Base-by-base conservation (phyloP, 2,113 vertebrate genomes). In the Psittacus erithacus region DNA sequence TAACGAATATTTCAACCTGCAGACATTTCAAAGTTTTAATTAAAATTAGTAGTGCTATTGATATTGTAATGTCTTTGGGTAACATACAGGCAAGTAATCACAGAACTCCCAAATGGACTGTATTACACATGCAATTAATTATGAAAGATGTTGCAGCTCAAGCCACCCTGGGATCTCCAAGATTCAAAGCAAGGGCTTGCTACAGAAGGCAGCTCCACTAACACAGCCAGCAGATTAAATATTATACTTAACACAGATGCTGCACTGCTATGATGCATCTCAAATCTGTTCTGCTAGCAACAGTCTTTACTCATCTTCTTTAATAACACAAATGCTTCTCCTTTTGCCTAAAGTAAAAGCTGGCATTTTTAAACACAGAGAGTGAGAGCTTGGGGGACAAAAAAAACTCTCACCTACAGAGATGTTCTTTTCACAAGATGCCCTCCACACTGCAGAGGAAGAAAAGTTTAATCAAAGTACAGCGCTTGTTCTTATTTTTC, bases 1-100 rank as follows among this genome's bases (percentile, higher is more conserved):
- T 96, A 97, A 98, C 96, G 95, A 98, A 97, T 98, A 97, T 98
- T 97, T 97, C 96, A 98, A 97, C 82, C 96, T 77, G 91, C 88
- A 96, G 86, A 89, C 90, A 92, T 97, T 98, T 97, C 82, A 70
- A 97, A 97, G 93, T 97, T 98, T 98, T 97, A 98, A 98, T 98
- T 98, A 98, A 98, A 98, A 98, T 97, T 97, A 98, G 90, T 84
- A 89, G 77, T 88, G 80, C 96, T 96, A 97, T 92, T 97, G 96
- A 97, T 97, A 98, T 96, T 97, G 85, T 97, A 97, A 97, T 97
- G 85, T 96, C 93, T 97, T 97, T 33, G 16, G 95, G 93, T 97
- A 97, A 97, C 94, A 95, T 93, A 91, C 50, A 97, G 82, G 77
- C 88, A 92, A 97, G 92, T 96, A 98, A 98, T 98, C 97, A 97